These are phyloP conservation scores for Calidris pugnax DNA, from an alignment of 2,113 vertebrate genomes.

Conservation along the genomic window DNA sequence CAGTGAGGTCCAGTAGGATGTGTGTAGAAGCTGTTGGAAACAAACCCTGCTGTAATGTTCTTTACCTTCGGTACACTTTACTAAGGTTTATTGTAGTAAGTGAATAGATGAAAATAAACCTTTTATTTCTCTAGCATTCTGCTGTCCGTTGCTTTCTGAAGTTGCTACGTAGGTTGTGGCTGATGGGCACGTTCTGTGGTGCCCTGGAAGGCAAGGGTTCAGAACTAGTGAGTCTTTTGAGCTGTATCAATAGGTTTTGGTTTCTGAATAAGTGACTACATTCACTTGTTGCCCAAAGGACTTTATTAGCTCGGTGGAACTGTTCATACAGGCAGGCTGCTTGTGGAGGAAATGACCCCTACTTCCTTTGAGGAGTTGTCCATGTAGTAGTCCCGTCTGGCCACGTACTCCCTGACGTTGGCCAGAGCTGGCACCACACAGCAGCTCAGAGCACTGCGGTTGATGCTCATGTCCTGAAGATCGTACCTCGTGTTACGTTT, in stretches of 20 bases:
- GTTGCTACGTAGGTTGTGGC: neutral
- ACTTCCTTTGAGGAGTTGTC: constrained; percentile 51
- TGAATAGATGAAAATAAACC: constrained; percentile 73
- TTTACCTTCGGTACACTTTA: constrained; percentile 31
- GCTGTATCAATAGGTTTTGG: neutral
- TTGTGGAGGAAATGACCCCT: constrained; percentile 60
- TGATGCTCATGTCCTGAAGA: too few relatives aligned
- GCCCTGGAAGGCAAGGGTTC: constrained; percentile 1
- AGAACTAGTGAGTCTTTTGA: neutral
- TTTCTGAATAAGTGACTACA: constrained; percentile 13
- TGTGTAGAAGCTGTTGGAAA: neutral
- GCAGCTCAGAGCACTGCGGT: too few relatives aligned
- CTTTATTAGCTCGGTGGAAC: constrained; percentile 63
- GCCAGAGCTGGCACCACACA: too few relatives aligned
- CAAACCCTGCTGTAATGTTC: neutral
- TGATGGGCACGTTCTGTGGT: accelerated
- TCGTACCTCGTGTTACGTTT: too few relatives aligned
- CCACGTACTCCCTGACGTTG: constrained; percentile 76
- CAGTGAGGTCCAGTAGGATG: neutral
- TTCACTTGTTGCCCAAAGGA: constrained; percentile 36
- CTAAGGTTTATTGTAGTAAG: constrained; percentile 50
- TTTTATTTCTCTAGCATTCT: constrained; percentile 72
- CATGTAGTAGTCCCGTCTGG: constrained; percentile 56
- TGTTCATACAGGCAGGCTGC: constrained; percentile 67
- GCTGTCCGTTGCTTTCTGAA: neutral